phyloP scores from a whole-genome alignment of 2,888 invertebrate genomes.

The Arenicola marina region DNA sequence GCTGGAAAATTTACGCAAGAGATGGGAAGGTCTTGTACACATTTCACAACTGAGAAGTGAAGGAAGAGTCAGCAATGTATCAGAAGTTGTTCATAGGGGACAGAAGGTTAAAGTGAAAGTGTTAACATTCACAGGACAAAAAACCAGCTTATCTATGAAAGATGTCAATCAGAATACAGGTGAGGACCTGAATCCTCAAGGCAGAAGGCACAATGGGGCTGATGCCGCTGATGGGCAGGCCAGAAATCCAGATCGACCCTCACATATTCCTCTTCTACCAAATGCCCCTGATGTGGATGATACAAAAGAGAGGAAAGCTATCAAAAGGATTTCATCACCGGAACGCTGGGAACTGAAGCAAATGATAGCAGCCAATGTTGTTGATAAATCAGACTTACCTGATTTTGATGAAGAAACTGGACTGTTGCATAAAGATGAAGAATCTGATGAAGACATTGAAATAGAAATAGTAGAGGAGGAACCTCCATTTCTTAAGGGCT shows the following conservation, averaged over 20 bases:
- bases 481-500: slow-evolving; percentile 82
- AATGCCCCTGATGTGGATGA: slow-evolving; percentile 41
- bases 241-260: slow-evolving; percentile 91
- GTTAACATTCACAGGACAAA: slow-evolving; percentile 88
- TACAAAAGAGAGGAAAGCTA: slow-evolving; percentile 63
- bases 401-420: slow-evolving; percentile 98
- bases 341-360: slow-evolving; percentile 97
- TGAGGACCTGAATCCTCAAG: slow-evolving; percentile 84
- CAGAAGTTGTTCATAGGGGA: slow-evolving; percentile 89
- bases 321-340: slow-evolving; percentile 86
- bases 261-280: slow-evolving; percentile 61
- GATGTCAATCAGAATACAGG: slow-evolving; percentile 96
- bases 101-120: slow-evolving; percentile 82
- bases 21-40: slow-evolving; percentile 94
- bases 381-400: slow-evolving; percentile 90
- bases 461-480: slow-evolving; percentile 99
- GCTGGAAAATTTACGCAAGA: slow-evolving; percentile 83
- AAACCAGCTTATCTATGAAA: slow-evolving; percentile 94
- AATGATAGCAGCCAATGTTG: slow-evolving; percentile 90
- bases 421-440: slow-evolving; percentile 74
- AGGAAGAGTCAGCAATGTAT: slow-evolving; percentile 90
- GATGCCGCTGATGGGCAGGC: slow-evolving; percentile 55
- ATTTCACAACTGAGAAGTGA: slow-evolving; percentile 90
- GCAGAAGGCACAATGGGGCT: slow-evolving; percentile 48
- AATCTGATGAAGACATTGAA: slow-evolving; percentile 90